Conservation (phyloP, 2,797 vertebrate species). For the Tenualosa ilisha region DNA sequence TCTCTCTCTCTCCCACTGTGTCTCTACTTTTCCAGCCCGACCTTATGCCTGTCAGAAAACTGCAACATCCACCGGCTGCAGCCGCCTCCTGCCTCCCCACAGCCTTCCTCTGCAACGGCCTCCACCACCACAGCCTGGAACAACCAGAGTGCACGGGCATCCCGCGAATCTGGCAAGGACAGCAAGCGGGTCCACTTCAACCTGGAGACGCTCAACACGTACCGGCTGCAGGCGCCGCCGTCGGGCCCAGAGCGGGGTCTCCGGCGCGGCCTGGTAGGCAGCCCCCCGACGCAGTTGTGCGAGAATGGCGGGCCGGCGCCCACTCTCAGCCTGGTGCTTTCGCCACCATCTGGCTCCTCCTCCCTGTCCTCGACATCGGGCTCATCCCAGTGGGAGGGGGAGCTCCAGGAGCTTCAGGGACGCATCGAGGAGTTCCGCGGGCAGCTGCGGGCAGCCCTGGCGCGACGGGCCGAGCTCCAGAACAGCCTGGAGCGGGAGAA, state of each 20-base stretch:
- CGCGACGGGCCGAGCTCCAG: conserved; percentile 83
- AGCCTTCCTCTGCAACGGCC: conserved; percentile 62
- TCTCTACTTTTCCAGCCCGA: conserved; percentile 63
- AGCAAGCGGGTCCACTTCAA: conserved; percentile 79
- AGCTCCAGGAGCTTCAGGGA: conserved; percentile 83
- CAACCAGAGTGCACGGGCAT: conserved; percentile 55
- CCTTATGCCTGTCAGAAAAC: conserved; percentile 79
- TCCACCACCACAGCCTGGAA: conserved; percentile 56
- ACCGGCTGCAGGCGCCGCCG: conserved; percentile 70
- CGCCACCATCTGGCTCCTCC: conserved; percentile 63
- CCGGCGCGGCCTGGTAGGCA: conserved; percentile 57
- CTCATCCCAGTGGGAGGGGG: conserved; percentile 75
- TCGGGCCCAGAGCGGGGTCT: conserved; percentile 57
- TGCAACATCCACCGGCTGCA: conserved; percentile 71
- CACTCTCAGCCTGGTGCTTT: conserved; percentile 71
- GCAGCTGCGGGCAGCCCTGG: conserved; percentile 80
- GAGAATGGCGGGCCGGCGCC: conserved; percentile 73
- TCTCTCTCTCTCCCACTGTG: conserved; percentile 46
- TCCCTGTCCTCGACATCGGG: conserved; percentile 46
- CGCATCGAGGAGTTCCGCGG: conserved; percentile 79
- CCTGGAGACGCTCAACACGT: conserved; percentile 78
- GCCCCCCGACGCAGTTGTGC: conserved; percentile 72
- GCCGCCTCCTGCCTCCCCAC: conserved; percentile 55
- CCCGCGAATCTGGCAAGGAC: conserved; percentile 71
- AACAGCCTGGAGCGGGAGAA: conserved; percentile 73